These are phyloP conservation scores for Pseudomugil tenellus DNA, from an alignment of 2,797 vertebrate species.

Conservation along the genomic window DNA sequence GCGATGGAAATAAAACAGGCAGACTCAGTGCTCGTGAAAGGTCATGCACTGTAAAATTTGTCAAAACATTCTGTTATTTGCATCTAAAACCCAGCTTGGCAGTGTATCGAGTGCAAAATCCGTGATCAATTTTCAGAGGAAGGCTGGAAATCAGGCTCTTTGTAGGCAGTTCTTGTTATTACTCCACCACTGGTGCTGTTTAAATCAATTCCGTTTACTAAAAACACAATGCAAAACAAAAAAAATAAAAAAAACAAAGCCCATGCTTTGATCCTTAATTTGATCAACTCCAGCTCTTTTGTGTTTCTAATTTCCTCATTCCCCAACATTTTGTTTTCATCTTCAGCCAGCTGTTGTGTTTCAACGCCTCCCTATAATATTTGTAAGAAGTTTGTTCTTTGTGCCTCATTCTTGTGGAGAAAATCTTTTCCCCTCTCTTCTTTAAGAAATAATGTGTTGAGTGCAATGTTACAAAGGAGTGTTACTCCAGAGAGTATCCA, in stretches of 20 bases:
- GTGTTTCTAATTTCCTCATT: slow-evolving; percentile 85
- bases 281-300: slow-evolving; percentile 83
- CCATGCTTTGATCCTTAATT: slow-evolving; percentile 82
- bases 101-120: slow-evolving; percentile 28
- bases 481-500: slow-evolving; percentile 36
- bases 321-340: slow-evolving; percentile 80
- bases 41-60: slow-evolving; percentile 7
- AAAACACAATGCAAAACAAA: too few relatives aligned
- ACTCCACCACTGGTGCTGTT: slow-evolving; percentile 73
- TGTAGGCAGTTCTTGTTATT: slow-evolving; percentile 63
- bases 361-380: slow-evolving; percentile 75
- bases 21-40: slow-evolving; percentile 5
- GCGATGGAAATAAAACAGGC: slow-evolving; percentile 1
- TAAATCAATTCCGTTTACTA: slow-evolving; percentile 72
- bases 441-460: slow-evolving; percentile 53
- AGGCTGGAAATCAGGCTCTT: slow-evolving; percentile 70
- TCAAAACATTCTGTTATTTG: slow-evolving; percentile 36
- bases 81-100: slow-evolving; percentile 41
- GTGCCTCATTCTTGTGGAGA: slow-evolving; percentile 53
- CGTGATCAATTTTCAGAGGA: slow-evolving; percentile 56
- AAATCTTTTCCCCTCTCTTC: slow-evolving; percentile 67
- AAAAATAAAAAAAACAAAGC: slow-evolving; percentile 18
- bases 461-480: slow-evolving; percentile 45
- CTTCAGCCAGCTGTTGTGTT: slow-evolving; percentile 83
- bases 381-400: slow-evolving; percentile 74